These are phyloP conservation scores for Pristionchus entomophagus DNA, from an alignment of 2,888 invertebrate genomes.

Conservation along the genomic window DNA sequence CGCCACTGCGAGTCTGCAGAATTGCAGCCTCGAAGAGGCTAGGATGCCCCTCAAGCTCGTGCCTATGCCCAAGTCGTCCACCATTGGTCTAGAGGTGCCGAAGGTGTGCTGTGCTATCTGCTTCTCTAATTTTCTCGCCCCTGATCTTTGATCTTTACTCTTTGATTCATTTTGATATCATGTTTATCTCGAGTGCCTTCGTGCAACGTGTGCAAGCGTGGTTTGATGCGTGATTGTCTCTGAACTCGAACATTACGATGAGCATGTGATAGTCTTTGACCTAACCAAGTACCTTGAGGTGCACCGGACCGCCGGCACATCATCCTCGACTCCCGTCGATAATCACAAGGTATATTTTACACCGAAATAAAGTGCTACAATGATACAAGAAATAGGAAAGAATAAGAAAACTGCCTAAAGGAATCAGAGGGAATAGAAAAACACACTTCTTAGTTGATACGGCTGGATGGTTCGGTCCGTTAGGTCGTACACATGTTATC, in stretches of 20 bases:
- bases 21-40: constrained; percentile 21
- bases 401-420: no score
- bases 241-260: no score
- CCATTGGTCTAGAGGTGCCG: constrained; percentile 35
- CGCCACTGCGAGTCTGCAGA: constrained; percentile 20
- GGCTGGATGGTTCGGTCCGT: no score
- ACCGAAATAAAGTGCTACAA: no score
- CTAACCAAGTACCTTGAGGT: not conserved
- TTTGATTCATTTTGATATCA: no score
- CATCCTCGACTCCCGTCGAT: constrained; percentile 7
- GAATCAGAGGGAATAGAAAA: no score
- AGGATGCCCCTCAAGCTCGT: not conserved
- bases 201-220: not conserved
- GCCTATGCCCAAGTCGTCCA: not conserved
- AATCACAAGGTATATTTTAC: constrained; percentile 3
- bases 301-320: constrained; percentile 21
- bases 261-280: not conserved
- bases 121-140: not conserved
- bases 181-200: not conserved
- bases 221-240: no score
- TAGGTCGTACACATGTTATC: no score
- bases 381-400: no score
- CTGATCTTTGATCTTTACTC: not conserved
- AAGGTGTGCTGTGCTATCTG: constrained; percentile 23
- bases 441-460: no score